phyloP scores from a whole-genome alignment of 2,888 invertebrate species.

The Limnephilus lunatus region DNA sequence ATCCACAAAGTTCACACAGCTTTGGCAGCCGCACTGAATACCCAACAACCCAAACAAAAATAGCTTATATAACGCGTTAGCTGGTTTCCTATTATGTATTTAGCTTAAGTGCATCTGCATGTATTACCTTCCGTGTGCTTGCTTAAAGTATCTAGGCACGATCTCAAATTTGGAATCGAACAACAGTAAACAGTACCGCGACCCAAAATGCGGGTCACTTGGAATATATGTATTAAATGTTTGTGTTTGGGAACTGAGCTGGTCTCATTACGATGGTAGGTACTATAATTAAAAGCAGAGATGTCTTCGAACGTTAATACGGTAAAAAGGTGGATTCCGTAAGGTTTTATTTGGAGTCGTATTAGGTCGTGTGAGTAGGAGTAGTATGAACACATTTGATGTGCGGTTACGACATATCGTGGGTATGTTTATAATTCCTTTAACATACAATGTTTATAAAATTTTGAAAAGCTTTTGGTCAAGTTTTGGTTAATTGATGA shows the following conservation, averaged over 20 bases:
- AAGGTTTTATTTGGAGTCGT: neutral
- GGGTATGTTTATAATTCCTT: neutral
- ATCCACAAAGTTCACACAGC: neutral
- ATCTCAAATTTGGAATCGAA: neutral
- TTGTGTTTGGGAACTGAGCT: neutral
- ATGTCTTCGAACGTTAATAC: neutral
- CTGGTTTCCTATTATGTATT: neutral
- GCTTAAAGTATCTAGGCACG: slow-evolving; percentile 4
- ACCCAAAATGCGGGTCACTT: slow-evolving; percentile 12
- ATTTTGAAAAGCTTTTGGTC: neutral
- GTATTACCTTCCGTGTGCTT: slow-evolving; percentile 4
- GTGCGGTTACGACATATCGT: neutral
- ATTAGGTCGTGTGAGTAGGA: neutral
- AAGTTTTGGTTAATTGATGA: neutral
- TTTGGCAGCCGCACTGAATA: neutral
- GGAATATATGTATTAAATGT: neutral
- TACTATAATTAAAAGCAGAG: neutral
- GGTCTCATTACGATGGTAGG: neutral
- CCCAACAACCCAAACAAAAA: neutral
- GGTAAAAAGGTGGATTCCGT: neutral
- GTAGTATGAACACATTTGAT: neutral
- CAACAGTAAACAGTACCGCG: neutral
- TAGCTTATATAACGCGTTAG: neutral
- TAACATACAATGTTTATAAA: neutral
- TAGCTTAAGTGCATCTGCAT: neutral